Conservation (phyloP, 2,797 vertebrate genomes). For the Ambastaia sidthimunki region DNA sequence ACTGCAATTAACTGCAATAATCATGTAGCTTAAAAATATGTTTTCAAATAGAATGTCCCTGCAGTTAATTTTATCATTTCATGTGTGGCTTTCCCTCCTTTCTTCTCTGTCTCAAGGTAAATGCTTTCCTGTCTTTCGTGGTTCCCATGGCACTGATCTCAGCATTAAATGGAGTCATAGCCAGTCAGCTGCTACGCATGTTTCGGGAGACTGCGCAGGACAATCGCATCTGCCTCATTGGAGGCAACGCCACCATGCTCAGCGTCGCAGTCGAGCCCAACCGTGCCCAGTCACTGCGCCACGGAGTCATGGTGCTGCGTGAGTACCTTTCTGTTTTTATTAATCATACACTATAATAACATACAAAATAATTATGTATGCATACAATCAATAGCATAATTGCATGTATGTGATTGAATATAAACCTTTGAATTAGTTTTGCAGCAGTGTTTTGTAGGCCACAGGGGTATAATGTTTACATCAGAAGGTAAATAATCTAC, state of each 20-base stretch:
- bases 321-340: constrained; percentile 64
- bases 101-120: constrained; percentile 77
- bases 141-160: constrained; percentile 93
- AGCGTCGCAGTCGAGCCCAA: constrained; percentile 88
- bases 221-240: constrained; percentile 82
- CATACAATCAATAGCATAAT: neutral
- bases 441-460: too few relatives aligned
- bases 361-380: neutral
- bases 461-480: too few relatives aligned
- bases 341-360: neutral
- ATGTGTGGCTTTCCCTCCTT: neutral
- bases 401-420: neutral
- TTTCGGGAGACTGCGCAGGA: constrained; percentile 90
- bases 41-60: too few relatives aligned
- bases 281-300: constrained; percentile 89
- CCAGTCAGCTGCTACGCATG: constrained; percentile 94
- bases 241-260: constrained; percentile 83
- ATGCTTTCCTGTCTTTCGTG: constrained; percentile 91
- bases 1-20: neutral
- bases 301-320: constrained; percentile 91
- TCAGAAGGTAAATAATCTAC: too few relatives aligned
- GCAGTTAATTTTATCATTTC: too few relatives aligned
- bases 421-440: too few relatives aligned
- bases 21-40: neutral
- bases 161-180: constrained; percentile 89